Evolutionary conservation across 1,140 invertebrate genomes (phyloP), one percentile per base, ranked within the genome.

Genomic region (Diorhabda sublineata): DNA sequence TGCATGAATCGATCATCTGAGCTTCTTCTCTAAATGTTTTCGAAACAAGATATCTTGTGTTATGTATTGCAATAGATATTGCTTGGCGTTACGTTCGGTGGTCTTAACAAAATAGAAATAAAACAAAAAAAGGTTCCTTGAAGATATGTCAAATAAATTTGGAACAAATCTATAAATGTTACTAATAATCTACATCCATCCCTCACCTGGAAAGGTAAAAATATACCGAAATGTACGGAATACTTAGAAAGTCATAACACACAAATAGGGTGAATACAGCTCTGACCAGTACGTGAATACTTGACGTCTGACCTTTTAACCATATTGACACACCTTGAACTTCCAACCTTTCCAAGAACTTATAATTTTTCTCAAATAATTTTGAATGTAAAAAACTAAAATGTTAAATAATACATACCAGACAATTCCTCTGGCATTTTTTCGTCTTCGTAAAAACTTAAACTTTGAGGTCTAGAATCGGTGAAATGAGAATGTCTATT

Each of bases 361-460:
- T 26, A 26, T 26, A 26, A 26, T 26, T 26, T 26, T 26, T 26
- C 26, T 26, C 56, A 44, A 65, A 5, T 26, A 52, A 26, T 26
- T 45, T 41, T 5, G n/a, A 11, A 65, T 52, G 4, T 45, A 45
- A 65, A 52, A 52, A 3, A 42, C 9, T 44, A 6, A 41, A 60
- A 9, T 41, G 0, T 60, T 42, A 9, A 7, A 42, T n/a, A 4
- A 3, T 52, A 52, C n/a, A 58, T 56, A 75, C 78, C 79, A 62
- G 78, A 80, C 7, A 81, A 68, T 76, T 81, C 80, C 68, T 81
- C 80, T 6, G 80, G 80, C 45, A 78, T 74, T 68, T 80, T 81
- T 45, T 81, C 80, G 47, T 81, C 80, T 64, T 81, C 80, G 64
- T 81, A 81, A 64, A 81, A 81, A 67, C 80, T 81, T 45, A 81